Evolutionary conservation across 2,888 invertebrate genomes (phyloP), one percentile per base, ranked within the genome.

Genomic region (Eristalinus sepulchralis): DNA sequence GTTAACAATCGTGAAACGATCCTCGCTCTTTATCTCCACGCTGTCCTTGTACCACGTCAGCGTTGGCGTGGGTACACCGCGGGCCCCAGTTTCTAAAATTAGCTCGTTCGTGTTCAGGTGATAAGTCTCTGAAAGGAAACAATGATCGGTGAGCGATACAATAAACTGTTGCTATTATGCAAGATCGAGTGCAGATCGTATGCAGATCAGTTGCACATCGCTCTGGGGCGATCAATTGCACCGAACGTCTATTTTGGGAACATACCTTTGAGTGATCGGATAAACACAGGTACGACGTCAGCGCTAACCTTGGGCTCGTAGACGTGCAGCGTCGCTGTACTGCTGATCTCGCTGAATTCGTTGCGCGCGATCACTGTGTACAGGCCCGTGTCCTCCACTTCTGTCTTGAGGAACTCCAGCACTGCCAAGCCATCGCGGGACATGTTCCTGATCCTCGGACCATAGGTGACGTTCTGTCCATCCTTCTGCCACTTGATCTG

Each of bases 21-120:
- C 94, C 39, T 94, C 94, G 22, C 92, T 93, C 4, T 91, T 90
- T 22, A 97, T 92, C 34, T 94, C 93, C 64, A 93, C 93, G 68
- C 95, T 95, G 89, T 97, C 95, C 91, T 96, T 97, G 73, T 95
- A 92, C 97, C 97, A 97, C 27, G 95, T 94, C 66, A 97, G 94
- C 0, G 93, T 94, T 0, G 97, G 96, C 0, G 94, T 93, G 1
- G 96, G 96, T 89, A 95, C 95, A 5, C 96, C 96, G 47, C 96
- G 94, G 59, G 97, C 95, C 17, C 95, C 95, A 89, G 97, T 97
- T 92, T 97, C 97, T 88, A 97, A 93, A 62, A 95, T 94, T 63
- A 97, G 91, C 90, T 97, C 96, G 90, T 97, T 95, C 88, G 95
- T 96, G 59, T 94, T 94, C 84, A 95, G 93, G 89, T 95, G 95